Evolutionary conservation across 2,797 vertebrate species (phyloP).

Genomic region (Onychomys torridus): DNA sequence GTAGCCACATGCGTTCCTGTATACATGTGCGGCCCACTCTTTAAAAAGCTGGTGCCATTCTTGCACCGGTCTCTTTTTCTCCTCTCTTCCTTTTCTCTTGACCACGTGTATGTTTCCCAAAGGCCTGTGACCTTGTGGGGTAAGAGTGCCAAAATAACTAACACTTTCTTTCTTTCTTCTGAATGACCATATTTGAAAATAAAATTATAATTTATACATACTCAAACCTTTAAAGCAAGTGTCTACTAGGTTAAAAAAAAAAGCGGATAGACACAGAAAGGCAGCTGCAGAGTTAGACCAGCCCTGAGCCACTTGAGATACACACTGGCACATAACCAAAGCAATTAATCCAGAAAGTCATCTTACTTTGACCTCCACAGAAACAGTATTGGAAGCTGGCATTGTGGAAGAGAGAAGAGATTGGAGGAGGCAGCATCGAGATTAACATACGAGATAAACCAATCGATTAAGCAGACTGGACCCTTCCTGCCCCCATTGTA

Average conservation of each 20-base stretch:
- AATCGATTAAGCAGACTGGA: background rate
- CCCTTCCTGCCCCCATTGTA: background rate
- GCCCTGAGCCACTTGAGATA: background rate
- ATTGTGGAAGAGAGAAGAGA: background rate
- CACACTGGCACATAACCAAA: background rate
- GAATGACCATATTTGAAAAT: background rate
- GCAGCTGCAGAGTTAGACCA: accelerated
- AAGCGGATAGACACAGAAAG: background rate
- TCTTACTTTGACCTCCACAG: background rate
- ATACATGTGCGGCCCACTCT: too few relatives aligned
- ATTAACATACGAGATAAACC: background rate
- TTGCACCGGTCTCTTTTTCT: too few relatives aligned
- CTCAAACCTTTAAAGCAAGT: background rate
- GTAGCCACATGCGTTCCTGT: too few relatives aligned
- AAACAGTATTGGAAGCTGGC: background rate
- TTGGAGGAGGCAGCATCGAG: background rate
- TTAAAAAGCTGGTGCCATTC: too few relatives aligned
- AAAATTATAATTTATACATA: background rate
- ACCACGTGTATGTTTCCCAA: too few relatives aligned
- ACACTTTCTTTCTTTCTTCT: too few relatives aligned
- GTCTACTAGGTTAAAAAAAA: background rate
- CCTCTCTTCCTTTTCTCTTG: too few relatives aligned
- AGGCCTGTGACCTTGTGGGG: too few relatives aligned
- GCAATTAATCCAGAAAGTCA: background rate
- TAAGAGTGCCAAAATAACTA: too few relatives aligned